Conservation (phyloP, 2,888 invertebrate genomes). For the Thera obeliscata region DNA sequence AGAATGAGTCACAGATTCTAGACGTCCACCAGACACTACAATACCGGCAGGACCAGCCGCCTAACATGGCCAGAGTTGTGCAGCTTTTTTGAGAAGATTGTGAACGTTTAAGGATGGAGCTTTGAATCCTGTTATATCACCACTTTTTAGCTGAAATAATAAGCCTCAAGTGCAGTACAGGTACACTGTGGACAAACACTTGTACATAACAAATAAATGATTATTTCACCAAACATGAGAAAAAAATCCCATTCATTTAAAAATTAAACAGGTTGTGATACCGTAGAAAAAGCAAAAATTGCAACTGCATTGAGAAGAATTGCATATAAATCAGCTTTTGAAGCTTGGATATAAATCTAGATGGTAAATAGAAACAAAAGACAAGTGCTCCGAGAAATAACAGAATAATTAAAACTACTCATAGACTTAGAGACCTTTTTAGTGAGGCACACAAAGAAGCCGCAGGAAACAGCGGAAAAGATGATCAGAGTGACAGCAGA, state of each 20-base stretch:
- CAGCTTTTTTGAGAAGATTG: slow-evolving; percentile 22
- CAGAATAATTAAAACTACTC: not conserved
- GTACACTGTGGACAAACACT: slow-evolving; percentile 6
- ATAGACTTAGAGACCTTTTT: no score
- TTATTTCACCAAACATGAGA: not conserved
- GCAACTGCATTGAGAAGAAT: no score
- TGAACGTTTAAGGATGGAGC: slow-evolving; percentile 14
- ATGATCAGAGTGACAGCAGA: no score
- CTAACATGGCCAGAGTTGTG: slow-evolving; percentile 42
- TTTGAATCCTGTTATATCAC: slow-evolving; percentile 15
- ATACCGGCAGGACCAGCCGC: slow-evolving; percentile 44
- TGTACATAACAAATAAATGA: slow-evolving; percentile 8
- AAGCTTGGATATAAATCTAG: no score
- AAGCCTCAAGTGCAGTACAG: slow-evolving; percentile 1
- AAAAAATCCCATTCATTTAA: no score
- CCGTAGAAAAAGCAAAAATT: no score
- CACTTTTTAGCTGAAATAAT: slow-evolving; percentile 14
- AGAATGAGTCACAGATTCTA: slow-evolving; percentile 31
- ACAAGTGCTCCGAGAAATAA: no score
- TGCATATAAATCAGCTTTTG: no score
- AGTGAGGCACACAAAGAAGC: no score
- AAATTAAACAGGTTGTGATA: no score
- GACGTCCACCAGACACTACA: slow-evolving; percentile 64
- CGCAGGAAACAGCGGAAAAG: no score
- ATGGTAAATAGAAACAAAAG: no score